Evolutionary conservation across 2,797 vertebrate species (phyloP).

Genomic region (Microctenopoma lineatum): DNA sequence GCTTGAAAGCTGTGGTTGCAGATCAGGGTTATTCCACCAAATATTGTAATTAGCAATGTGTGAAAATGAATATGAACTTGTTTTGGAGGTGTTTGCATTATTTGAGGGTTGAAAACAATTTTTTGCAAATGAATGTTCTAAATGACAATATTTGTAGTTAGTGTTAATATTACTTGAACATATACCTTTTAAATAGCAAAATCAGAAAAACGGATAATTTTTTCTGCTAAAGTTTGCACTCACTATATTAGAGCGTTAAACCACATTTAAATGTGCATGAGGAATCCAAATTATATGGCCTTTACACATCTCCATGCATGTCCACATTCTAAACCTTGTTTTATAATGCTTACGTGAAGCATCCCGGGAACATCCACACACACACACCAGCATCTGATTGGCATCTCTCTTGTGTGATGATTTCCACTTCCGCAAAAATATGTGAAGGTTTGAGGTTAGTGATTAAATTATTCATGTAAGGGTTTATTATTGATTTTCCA

Average conservation of each 20-base stretch:
- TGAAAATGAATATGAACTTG: too few relatives aligned
- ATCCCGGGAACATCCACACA: not conserved
- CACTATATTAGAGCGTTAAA: not conserved
- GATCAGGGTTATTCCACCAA: too few relatives aligned
- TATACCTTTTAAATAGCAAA: too few relatives aligned
- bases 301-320: too few relatives aligned
- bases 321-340: not conserved
- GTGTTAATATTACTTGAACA: too few relatives aligned
- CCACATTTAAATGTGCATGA: conserved; percentile 6
- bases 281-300: not conserved
- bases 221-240: conserved; percentile 9
- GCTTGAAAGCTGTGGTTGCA: too few relatives aligned
- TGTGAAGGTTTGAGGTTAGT: not conserved
- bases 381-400: not conserved
- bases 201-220: too few relatives aligned
- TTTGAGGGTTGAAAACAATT: too few relatives aligned
- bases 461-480: not conserved
- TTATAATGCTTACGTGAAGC: not conserved
- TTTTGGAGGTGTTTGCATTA: too few relatives aligned
- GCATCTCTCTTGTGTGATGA: not conserved
- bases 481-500: not conserved
- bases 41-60: too few relatives aligned
- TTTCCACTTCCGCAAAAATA: not conserved
- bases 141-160: too few relatives aligned
- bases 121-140: too few relatives aligned